Conservation (phyloP, 1,140 invertebrate species). For the Bicyclus anynana region DNA sequence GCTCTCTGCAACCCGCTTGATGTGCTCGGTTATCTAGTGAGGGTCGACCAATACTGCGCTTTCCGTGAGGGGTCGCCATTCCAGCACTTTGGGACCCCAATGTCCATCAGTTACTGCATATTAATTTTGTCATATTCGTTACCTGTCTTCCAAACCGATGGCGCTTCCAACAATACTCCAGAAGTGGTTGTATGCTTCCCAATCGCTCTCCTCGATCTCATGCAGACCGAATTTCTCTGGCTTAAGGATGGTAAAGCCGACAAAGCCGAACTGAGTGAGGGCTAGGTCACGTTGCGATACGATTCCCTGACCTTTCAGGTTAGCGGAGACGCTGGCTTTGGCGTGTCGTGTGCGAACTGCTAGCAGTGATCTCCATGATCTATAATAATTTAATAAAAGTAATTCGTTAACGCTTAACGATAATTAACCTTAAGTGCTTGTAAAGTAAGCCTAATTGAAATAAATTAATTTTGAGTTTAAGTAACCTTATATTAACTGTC, state of each 20-base stretch:
- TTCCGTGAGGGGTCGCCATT: no score
- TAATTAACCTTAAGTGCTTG: background rate
- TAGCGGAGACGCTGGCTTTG: constrained; percentile 74
- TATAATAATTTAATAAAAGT: constrained; percentile 32
- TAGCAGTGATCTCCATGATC: constrained; percentile 81
- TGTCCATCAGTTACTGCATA: no score
- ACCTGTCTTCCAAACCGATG: constrained; percentile 90
- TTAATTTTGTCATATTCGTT: background rate
- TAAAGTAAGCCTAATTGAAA: no score
- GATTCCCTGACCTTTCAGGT: constrained; percentile 66
- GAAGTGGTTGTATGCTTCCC: constrained; percentile 88
- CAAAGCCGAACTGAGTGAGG: constrained; percentile 91
- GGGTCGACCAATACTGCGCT: no score
- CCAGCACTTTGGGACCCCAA: no score
- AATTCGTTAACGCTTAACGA: no score
- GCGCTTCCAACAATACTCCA: constrained; percentile 90
- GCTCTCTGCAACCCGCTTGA: no score
- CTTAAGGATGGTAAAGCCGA: constrained; percentile 85
- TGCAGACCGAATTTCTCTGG: constrained; percentile 82
- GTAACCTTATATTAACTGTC: no score
- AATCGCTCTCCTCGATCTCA: constrained; percentile 48
- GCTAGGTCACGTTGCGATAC: constrained; percentile 89
- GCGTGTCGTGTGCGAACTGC: constrained; percentile 83
- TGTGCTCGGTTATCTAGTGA: no score
- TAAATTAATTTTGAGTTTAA: no score